Conservation (phyloP, 1,140 invertebrate genomes). For the Wasmannia auropunctata region DNA sequence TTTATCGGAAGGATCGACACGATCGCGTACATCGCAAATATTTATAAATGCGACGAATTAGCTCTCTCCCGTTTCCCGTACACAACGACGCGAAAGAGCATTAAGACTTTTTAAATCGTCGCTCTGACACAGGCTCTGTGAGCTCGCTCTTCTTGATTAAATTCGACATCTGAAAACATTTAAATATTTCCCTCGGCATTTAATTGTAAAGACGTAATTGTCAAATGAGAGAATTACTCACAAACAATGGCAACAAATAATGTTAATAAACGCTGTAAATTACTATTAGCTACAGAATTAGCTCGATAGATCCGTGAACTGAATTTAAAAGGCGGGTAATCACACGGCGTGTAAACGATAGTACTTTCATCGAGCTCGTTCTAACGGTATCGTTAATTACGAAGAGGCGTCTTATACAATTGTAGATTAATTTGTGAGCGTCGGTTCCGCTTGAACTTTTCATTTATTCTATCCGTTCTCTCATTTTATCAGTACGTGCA, state of each 20-base stretch:
- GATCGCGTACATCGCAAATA: slow-evolving; percentile 49
- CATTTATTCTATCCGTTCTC: slow-evolving; percentile 34
- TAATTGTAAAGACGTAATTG: slow-evolving; percentile 11
- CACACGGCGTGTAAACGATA: neutral
- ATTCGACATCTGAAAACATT: neutral
- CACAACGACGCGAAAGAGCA: neutral
- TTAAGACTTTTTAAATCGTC: slow-evolving; percentile 4
- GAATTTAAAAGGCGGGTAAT: neutral
- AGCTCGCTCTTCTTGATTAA: neutral
- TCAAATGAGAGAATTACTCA: slow-evolving; percentile 8
- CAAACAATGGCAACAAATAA: neutral
- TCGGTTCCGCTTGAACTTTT: slow-evolving; percentile 23
- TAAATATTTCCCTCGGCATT: neutral
- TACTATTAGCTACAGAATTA: neutral
- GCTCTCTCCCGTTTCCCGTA: neutral
- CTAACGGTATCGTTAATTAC: slow-evolving; percentile 13
- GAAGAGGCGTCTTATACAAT: neutral
- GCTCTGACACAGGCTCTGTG: neutral
- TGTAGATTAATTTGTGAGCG: neutral
- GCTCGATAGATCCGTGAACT: neutral
- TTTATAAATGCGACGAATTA: slow-evolving; percentile 57
- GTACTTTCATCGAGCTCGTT: neutral
- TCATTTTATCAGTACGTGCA: slow-evolving; percentile 25
- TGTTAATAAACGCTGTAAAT: neutral
- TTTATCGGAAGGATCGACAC: slow-evolving; percentile 50